A percentile compares a stretch with the other conserved stretches of the same genome.
Conservation (phyloP, 2,888 invertebrate species). For the Atrina japonica region DNA sequence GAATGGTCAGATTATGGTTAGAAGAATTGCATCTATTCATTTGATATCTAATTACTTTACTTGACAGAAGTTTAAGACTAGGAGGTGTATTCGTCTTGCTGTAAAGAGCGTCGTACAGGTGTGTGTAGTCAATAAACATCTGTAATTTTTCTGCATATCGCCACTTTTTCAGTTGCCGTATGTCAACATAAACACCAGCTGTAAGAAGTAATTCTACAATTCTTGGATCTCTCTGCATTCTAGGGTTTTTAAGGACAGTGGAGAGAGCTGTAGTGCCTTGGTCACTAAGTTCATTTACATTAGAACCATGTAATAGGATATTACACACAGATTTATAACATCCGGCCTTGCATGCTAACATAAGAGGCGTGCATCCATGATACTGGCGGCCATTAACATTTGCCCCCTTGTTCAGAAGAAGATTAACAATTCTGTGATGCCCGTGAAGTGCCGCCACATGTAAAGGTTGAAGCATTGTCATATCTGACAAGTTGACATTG, state of each 20-base stretch:
- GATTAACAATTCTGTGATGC: slow-evolving; percentile 1
- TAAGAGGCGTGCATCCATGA: slow-evolving; percentile 17
- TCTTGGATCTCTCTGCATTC: neutral
- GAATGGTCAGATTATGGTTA: too few relatives aligned
- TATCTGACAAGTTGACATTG: slow-evolving; percentile 15
- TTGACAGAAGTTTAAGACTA: neutral
- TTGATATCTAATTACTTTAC: slow-evolving; percentile 5
- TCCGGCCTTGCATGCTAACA: slow-evolving; percentile 12
- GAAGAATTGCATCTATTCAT: neutral
- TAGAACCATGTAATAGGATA: slow-evolving; percentile 4
- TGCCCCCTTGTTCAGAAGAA: slow-evolving; percentile 9
- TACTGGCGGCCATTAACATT: slow-evolving; percentile 6
- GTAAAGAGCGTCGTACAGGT: slow-evolving; percentile 4
- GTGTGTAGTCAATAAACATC: slow-evolving; percentile 1
- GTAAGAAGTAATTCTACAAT: slow-evolving; percentile 8
- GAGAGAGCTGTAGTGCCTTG: slow-evolving; percentile 10
- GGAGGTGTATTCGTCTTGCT: neutral
- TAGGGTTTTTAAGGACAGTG: slow-evolving; percentile 16
- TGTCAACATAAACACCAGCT: slow-evolving; percentile 16
- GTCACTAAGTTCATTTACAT: neutral
- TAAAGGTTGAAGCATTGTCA: slow-evolving; percentile 17
- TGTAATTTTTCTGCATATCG: slow-evolving; percentile 9
- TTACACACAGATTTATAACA: slow-evolving; percentile 11
- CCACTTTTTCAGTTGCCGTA: slow-evolving; percentile 1
- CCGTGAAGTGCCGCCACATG: slow-evolving; percentile 29